These are phyloP conservation scores for Haliaeetus leucogaster DNA, from an alignment of 2,113 vertebrate genomes.

Conservation along the genomic window DNA sequence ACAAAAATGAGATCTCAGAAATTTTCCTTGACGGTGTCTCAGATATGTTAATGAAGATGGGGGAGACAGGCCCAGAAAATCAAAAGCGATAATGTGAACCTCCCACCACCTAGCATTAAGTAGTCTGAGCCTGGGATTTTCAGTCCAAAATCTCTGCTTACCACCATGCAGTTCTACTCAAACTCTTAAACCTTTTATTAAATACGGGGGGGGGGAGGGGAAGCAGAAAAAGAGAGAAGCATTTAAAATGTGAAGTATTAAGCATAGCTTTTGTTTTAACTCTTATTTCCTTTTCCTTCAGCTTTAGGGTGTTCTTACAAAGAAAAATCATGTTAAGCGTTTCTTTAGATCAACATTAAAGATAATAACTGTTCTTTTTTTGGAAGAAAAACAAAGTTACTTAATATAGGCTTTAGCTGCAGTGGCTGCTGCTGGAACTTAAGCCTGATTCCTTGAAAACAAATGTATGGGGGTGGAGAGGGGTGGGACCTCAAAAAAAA, in stretches of 20 bases:
- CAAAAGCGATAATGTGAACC: background rate
- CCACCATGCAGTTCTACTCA: background rate
- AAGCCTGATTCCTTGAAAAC: background rate
- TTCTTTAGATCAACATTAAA: background rate
- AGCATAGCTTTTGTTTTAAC: background rate
- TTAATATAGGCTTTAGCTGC: background rate
- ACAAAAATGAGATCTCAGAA: background rate
- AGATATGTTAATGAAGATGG: background rate
- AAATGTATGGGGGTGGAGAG: background rate
- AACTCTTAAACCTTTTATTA: background rate
- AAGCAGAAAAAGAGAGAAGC: background rate
- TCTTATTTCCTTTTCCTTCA: background rate
- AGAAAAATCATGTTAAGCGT: background rate
- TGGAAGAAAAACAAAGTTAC: background rate
- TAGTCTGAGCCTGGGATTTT: background rate
- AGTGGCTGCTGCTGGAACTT: background rate
- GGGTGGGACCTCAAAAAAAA: background rate
- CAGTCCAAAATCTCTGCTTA: background rate
- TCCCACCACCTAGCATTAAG: background rate
- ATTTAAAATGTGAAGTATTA: background rate
- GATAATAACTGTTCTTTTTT: background rate
- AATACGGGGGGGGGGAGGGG: background rate
- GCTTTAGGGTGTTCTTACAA: background rate
- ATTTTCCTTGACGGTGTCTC: background rate
- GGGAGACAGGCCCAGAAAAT: background rate